These are phyloP conservation scores for Halocynthia roretzi DNA, from an alignment of 23 tunicate genomes.

Conservation along the genomic window DNA sequence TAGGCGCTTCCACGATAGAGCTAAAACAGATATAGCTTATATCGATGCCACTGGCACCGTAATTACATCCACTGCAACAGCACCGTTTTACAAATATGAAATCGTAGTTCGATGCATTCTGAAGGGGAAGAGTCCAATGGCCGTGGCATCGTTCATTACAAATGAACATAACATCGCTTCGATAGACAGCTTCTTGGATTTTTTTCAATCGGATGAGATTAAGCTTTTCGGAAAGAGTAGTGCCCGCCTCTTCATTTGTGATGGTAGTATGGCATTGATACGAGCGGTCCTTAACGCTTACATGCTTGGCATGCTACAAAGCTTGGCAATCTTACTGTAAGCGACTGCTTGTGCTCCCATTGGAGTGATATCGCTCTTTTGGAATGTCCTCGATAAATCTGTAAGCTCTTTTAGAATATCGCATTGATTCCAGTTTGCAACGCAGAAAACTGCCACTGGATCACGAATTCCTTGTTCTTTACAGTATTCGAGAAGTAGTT, in stretches of 20 bases:
- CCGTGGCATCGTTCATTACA: neutral
- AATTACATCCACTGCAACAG: neutral
- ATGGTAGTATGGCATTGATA: slow-evolving; percentile 13
- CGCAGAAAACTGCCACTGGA: slow-evolving; percentile 28
- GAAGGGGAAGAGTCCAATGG: neutral
- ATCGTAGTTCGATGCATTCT: slow-evolving; percentile 1
- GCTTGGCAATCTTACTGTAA: slow-evolving; percentile 22
- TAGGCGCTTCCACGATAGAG: neutral
- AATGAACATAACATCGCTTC: neutral
- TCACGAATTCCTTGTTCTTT: slow-evolving; percentile 40
- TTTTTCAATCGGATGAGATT: neutral
- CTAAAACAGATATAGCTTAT: neutral
- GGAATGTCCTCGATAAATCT: slow-evolving; percentile 23
- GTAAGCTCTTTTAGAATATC: slow-evolving; percentile 31
- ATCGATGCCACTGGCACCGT: slow-evolving; percentile 11
- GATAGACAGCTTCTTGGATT: neutral
- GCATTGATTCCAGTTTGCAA: slow-evolving; percentile 29
- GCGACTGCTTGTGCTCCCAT: slow-evolving; percentile 38
- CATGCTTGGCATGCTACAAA: no score
- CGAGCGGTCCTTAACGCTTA: neutral
- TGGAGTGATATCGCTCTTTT: slow-evolving; percentile 23
- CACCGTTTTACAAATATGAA: neutral
- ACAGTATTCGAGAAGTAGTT: slow-evolving; percentile 24
- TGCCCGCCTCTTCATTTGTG: slow-evolving; percentile 3
- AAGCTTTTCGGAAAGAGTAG: neutral